Evolutionary conservation across 1,140 invertebrate species (phyloP).

Genomic region (Rhynchophorus ferrugineus): DNA sequence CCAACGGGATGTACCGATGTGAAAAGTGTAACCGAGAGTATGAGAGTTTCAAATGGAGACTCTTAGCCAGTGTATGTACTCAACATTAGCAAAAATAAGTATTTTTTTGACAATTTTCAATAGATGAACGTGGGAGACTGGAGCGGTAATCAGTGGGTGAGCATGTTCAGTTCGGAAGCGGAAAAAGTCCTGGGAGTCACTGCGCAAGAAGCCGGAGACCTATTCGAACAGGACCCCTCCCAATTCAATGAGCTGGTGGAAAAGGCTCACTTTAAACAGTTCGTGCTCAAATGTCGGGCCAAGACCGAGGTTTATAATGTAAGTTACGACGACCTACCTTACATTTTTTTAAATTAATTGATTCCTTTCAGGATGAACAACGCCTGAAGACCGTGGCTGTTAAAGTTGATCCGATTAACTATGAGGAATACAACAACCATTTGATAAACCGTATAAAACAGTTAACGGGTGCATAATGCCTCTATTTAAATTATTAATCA

Average conservation of each 20-base stretch:
- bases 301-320: conserved; percentile 89
- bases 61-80: conserved; percentile 68
- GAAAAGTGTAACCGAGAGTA: conserved; percentile 88
- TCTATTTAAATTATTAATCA: conserved; percentile 2
- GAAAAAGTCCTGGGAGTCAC: conserved; percentile 70
- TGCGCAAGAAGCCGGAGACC: conserved; percentile 70
- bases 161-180: conserved; percentile 80
- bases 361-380: conserved; percentile 65
- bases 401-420: conserved; percentile 62
- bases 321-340: conserved; percentile 37
- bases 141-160: conserved; percentile 76
- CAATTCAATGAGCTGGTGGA: conserved; percentile 57
- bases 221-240: conserved; percentile 54
- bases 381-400: conserved; percentile 69
- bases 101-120: conserved; percentile 23
- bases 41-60: conserved; percentile 78
- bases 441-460: conserved; percentile 43
- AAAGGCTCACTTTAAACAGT: conserved; percentile 69
- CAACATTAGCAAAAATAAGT: background rate
- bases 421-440: conserved; percentile 63
- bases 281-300: conserved; percentile 71
- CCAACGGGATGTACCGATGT: conserved; percentile 83
- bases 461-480: conserved; percentile 4
- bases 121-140: conserved; percentile 75
- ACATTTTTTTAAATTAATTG: background rate